Conservation (phyloP, 2,113 vertebrate species). For the Phaethon lepturus region DNA sequence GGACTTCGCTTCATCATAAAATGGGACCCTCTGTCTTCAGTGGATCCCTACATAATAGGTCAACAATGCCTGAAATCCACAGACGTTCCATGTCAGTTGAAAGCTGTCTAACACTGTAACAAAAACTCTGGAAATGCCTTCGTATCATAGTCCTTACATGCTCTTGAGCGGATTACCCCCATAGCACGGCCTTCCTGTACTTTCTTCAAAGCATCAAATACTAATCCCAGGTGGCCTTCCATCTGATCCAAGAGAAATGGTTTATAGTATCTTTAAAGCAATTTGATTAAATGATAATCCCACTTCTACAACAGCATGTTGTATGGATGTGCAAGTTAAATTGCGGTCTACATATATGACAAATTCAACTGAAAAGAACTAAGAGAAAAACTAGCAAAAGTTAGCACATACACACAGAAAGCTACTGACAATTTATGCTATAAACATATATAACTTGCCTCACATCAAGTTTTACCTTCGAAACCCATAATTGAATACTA, state of each 20-base stretch:
- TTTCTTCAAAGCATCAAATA: background rate
- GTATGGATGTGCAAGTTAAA: background rate
- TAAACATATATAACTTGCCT: background rate
- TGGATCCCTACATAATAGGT: background rate
- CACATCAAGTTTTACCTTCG: background rate
- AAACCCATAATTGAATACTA: background rate
- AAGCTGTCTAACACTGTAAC: background rate
- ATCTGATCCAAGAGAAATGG: background rate
- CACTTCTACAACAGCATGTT: background rate
- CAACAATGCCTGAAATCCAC: background rate
- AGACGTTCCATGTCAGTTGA: background rate
- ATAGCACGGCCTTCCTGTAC: background rate
- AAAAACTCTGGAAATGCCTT: background rate
- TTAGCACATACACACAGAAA: background rate
- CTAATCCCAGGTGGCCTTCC: background rate
- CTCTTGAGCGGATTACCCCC: background rate
- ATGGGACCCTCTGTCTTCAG: background rate
- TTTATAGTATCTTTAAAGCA: background rate
- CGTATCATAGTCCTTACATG: fast-evolving
- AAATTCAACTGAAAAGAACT: background rate
- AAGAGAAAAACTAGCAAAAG: background rate
- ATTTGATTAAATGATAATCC: background rate
- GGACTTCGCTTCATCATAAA: background rate
- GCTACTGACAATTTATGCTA: background rate
- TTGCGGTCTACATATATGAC: background rate